phyloP scores from a whole-genome alignment of 1,140 invertebrate species.

The Drosophila ohnishii region DNA sequence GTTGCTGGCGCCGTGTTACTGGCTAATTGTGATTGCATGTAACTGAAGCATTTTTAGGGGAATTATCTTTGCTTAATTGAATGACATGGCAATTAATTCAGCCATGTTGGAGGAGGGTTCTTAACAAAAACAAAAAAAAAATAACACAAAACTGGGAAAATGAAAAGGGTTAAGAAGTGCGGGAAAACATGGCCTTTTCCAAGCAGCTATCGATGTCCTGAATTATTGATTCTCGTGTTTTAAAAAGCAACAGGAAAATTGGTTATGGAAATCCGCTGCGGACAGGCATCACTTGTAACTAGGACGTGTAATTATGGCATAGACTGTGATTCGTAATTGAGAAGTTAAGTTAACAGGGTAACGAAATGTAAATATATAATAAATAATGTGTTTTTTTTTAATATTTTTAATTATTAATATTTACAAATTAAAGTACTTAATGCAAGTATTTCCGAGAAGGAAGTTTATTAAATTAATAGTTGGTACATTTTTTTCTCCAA shows the following conservation, averaged over 20 bases:
- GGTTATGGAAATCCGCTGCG: not conserved
- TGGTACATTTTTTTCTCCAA: not conserved
- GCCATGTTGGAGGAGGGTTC: not conserved
- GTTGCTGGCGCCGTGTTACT: not conserved
- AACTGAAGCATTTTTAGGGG: conserved; percentile 56
- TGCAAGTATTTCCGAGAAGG: no score
- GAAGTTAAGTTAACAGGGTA: not conserved
- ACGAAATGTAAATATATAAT: no score
- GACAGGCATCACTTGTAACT: not conserved
- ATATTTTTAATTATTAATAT: no score
- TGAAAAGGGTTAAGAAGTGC: not conserved
- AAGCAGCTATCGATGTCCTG: conserved; percentile 7
- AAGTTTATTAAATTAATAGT: no score
- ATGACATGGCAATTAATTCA: conserved; percentile 63
- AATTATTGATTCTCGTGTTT: conserved; percentile 17
- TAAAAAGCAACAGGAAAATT: conserved; percentile 4
- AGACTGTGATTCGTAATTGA: not conserved
- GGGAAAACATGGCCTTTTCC: not conserved
- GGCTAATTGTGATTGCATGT: conserved; percentile 72
- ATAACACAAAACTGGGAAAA: not conserved
- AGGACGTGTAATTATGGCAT: not conserved
- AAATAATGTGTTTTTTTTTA: no score
- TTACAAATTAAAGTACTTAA: no score
- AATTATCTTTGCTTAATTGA: conserved; percentile 70
- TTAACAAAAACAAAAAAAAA: not conserved